phyloP scores from a whole-genome alignment of 2,113 vertebrate species.

The Poicephalus gulielmi region DNA sequence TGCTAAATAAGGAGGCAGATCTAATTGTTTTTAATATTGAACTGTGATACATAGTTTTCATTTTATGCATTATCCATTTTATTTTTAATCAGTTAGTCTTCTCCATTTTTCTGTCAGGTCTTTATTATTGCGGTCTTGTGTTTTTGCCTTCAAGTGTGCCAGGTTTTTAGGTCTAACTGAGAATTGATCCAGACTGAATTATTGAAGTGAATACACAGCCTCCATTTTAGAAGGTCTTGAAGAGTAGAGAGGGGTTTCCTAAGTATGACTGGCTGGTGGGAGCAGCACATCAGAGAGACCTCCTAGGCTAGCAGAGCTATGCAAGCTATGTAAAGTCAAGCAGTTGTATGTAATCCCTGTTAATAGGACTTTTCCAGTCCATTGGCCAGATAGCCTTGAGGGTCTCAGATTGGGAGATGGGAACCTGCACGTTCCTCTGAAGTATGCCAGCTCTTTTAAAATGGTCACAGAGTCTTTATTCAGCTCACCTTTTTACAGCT shows the following conservation, averaged over 20 bases:
- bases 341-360: not conserved
- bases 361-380: not conserved
- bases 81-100: not conserved
- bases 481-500: not conserved
- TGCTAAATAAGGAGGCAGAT: not conserved
- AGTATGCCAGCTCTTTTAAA: not conserved
- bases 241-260: not conserved
- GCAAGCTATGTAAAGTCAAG: not conserved
- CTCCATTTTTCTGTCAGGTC: not conserved
- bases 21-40: not conserved
- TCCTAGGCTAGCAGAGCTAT: not conserved
- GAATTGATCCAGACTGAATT: not conserved
- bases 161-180: not conserved
- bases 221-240: not conserved
- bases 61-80: not conserved
- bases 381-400: not conserved
- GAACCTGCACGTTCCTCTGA: not conserved
- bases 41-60: not conserved
- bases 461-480: not conserved
- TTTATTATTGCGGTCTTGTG: not conserved
- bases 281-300: not conserved
- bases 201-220: not conserved
- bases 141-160: not conserved
- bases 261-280: not conserved
- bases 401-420: not conserved